A percentile compares a stretch with the other conserved stretches of the same genome.
Conservation (phyloP, 2,797 vertebrate species). For the Xerus rutilus region DNA sequence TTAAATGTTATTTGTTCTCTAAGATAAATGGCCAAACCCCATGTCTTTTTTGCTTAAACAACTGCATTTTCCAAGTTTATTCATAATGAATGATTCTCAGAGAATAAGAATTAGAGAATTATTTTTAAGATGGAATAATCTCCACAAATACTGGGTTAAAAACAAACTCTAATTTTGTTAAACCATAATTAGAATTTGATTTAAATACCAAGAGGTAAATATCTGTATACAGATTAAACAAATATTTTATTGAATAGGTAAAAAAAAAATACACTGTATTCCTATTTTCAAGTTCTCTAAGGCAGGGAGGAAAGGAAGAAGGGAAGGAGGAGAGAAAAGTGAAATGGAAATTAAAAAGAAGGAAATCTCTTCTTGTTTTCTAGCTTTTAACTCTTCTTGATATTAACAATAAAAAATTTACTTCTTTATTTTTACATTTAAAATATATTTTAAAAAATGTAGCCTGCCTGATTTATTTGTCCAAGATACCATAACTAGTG, state of each 20-base stretch:
- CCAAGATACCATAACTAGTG: background rate
- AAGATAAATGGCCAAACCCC: slow-evolving; percentile 43
- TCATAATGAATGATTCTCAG: slow-evolving; percentile 64
- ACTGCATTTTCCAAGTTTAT: slow-evolving; percentile 41
- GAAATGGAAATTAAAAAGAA: background rate
- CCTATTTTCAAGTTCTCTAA: slow-evolving; percentile 14
- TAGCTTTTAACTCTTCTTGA: background rate
- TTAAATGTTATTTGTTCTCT: slow-evolving; percentile 33
- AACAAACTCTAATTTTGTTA: slow-evolving; percentile 63
- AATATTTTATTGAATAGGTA: slow-evolving; percentile 52
- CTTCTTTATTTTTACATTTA: slow-evolving; percentile 12
- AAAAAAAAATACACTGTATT: background rate
- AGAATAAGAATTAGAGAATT: slow-evolving; percentile 63
- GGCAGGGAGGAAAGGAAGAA: background rate
- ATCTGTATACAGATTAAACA: slow-evolving; percentile 60
- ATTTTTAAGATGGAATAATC: slow-evolving; percentile 60
- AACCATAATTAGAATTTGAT: slow-evolving; percentile 45
- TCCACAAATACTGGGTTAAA: slow-evolving; percentile 50
- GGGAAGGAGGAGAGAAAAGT: background rate
- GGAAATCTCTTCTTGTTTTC: background rate
- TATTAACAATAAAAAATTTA: slow-evolving; percentile 29
- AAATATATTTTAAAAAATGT: slow-evolving; percentile 6
- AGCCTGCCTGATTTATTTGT: background rate
- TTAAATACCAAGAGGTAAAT: slow-evolving; percentile 59
- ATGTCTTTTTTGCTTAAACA: slow-evolving; percentile 28